Percentiles rank a stretch among this genome's conserved stretches.
Evolutionary conservation across 2,113 vertebrate genomes (phyloP).

Genomic region (Pomatorhinus ruficollis): DNA sequence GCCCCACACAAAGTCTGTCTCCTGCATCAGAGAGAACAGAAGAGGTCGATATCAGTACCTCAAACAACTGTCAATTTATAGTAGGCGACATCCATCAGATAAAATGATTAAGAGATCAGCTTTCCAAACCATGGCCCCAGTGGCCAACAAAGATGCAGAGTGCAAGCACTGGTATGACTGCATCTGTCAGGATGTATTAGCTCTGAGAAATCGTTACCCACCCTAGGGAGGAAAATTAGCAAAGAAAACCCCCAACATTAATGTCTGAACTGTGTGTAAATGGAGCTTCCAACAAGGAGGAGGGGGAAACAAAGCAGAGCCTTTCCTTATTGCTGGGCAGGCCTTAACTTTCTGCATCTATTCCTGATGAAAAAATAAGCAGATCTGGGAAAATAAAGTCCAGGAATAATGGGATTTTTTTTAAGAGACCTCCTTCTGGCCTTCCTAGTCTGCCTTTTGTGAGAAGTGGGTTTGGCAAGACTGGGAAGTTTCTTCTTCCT

Average conservation of each 20-base stretch:
- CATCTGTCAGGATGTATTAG: conserved; percentile 47
- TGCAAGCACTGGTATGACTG: neutral
- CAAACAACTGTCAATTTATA: neutral
- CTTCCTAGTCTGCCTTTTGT: neutral
- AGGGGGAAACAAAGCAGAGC: neutral
- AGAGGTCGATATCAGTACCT: neutral
- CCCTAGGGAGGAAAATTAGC: conserved; percentile 56
- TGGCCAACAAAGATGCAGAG: conserved; percentile 11
- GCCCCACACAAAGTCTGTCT: neutral
- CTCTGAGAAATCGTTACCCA: conserved; percentile 39
- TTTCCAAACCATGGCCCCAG: neutral
- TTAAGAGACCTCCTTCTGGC: neutral
- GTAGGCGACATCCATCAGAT: neutral
- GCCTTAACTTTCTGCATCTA: neutral
- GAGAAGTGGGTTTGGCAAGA: neutral
- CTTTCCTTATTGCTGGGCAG: neutral
- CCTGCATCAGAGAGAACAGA: neutral
- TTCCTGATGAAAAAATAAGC: neutral
- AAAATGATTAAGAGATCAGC: conserved; percentile 56
- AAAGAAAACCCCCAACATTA: neutral
- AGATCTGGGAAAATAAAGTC: neutral
- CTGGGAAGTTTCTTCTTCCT: neutral
- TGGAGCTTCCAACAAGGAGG: neutral
- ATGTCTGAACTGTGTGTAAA: neutral
- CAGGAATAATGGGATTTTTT: neutral